phyloP scores from a whole-genome alignment of 2,113 vertebrate genomes.

The Oreotrochilus melanogaster region DNA sequence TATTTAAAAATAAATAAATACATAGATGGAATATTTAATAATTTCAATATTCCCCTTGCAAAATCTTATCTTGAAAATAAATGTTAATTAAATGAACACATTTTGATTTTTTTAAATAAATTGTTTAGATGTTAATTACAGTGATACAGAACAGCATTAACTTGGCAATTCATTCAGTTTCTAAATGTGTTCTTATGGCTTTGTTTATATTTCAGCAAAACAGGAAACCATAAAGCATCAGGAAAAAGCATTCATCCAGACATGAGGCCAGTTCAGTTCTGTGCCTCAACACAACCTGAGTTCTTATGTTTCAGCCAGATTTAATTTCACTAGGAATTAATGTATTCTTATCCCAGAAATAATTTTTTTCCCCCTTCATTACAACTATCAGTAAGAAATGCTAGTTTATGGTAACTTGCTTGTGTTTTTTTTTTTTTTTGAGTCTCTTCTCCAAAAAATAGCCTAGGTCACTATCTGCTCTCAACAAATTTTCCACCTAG shows the following conservation, averaged over 20 bases:
- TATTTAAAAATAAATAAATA: neutral
- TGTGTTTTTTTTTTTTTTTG: neutral
- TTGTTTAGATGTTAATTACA: neutral
- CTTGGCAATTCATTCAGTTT: neutral
- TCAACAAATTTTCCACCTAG: neutral
- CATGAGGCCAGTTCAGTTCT: neutral
- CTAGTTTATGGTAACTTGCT: neutral
- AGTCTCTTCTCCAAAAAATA: neutral
- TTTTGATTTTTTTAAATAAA: neutral
- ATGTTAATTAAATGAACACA: neutral
- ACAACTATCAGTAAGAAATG: rapidly evolving
- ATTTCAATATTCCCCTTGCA: neutral
- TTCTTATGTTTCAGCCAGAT: neutral
- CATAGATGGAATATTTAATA: neutral
- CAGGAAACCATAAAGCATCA: neutral
- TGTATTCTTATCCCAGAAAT: neutral
- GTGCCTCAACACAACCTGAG: neutral
- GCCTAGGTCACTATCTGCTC: neutral
- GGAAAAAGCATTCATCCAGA: neutral
- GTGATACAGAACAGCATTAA: rapidly evolving
- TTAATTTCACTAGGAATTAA: neutral
- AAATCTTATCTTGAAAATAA: neutral
- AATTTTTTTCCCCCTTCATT: neutral
- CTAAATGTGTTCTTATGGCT: neutral
- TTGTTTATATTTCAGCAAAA: neutral